These are phyloP conservation scores for Sporophila hypoxantha DNA, from an alignment of 2,113 vertebrate species.

Conservation along the genomic window DNA sequence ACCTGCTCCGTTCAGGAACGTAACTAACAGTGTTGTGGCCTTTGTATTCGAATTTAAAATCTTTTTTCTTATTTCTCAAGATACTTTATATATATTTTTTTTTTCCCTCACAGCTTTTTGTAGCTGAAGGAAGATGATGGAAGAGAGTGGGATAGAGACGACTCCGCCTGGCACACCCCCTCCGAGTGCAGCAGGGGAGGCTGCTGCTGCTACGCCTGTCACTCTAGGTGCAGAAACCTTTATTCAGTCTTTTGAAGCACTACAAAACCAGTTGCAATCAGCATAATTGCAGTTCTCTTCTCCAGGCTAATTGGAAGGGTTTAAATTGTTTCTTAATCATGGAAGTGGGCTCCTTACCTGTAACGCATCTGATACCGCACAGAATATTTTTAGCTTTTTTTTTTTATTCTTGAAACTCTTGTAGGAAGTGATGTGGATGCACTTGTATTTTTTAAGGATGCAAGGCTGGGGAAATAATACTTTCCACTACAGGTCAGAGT, in stretches of 20 bases:
- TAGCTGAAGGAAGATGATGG: conserved; percentile 87
- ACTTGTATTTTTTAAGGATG: background rate
- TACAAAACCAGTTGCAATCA: background rate
- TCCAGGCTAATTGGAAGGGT: background rate
- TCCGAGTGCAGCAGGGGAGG: conserved; percentile 25
- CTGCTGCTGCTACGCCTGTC: conserved; percentile 32
- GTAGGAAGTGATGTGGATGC: background rate
- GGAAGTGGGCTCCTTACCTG: background rate
- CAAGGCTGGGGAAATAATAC: background rate
- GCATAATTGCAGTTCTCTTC: background rate
- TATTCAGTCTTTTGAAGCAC: background rate
- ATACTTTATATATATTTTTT: background rate
- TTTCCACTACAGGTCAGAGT: background rate
- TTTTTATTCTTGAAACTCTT: background rate
- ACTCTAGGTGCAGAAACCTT: conserved; percentile 62
- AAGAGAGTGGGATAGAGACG: conserved; percentile 93
- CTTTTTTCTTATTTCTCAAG: background rate
- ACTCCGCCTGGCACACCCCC: conserved; percentile 87
- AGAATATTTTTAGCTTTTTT: background rate
- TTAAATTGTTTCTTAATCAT: background rate
- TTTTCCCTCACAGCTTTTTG: background rate
- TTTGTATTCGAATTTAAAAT: background rate
- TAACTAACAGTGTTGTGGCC: background rate
- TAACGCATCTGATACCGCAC: background rate
- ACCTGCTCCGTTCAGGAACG: background rate